Conservation (phyloP, 2,888 invertebrate genomes). For the Agapetus fuscipes region DNA sequence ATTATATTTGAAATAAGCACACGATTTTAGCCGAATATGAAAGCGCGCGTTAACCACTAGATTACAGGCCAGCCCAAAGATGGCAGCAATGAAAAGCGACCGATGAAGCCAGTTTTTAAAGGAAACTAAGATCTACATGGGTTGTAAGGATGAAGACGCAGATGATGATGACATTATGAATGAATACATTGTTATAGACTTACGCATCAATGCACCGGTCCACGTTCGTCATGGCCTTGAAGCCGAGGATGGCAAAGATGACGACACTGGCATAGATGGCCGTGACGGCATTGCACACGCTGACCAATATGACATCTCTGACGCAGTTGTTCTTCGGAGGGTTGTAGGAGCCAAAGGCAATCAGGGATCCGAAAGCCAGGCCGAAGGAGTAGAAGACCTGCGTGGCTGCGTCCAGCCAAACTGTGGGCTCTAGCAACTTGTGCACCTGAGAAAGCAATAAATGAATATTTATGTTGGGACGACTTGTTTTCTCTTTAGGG, state of each 20-base stretch:
- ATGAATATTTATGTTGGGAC: background rate
- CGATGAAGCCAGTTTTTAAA: too few relatives aligned
- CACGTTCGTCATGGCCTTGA: slow-evolving; percentile 88
- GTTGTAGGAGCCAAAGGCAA: slow-evolving; percentile 94
- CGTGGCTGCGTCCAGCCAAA: slow-evolving; percentile 94
- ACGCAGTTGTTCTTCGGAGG: slow-evolving; percentile 92
- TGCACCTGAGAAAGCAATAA: slow-evolving; percentile 52
- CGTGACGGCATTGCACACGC: slow-evolving; percentile 85
- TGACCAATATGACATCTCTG: slow-evolving; percentile 81
- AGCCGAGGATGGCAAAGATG: slow-evolving; percentile 91
- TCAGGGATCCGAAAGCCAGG: slow-evolving; percentile 87
- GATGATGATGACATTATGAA: too few relatives aligned
- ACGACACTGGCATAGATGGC: slow-evolving; percentile 92
- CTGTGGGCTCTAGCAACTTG: slow-evolving; percentile 75
- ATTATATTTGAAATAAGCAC: too few relatives aligned
- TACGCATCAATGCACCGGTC: slow-evolving; percentile 71
- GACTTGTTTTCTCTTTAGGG: background rate
- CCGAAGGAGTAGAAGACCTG: slow-evolving; percentile 97
- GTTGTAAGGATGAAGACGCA: too few relatives aligned
- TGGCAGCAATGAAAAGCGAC: too few relatives aligned
- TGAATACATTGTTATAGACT: too few relatives aligned
- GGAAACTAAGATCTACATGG: too few relatives aligned
- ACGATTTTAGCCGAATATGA: too few relatives aligned
- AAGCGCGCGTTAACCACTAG: too few relatives aligned
- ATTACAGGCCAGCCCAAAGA: too few relatives aligned